Evolutionary conservation across 2,797 vertebrate genomes (phyloP), one percentile per base, ranked within the genome.

Genomic region (Caiman crocodilus): DNA sequence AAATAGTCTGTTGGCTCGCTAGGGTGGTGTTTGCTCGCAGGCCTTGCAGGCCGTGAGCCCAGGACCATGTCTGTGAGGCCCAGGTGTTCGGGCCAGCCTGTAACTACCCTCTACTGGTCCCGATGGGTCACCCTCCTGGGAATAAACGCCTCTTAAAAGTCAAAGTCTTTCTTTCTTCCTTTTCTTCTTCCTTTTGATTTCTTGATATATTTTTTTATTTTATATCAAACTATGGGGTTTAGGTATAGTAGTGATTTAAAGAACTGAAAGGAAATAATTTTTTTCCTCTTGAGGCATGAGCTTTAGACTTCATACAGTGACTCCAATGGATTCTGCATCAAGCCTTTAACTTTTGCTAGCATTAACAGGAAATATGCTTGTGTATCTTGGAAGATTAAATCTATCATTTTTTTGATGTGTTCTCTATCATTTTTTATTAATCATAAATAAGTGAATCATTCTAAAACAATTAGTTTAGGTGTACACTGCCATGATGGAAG

Each of bases 401-500:
- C 60, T 89, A 3, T 90, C 60, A 76, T 86, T 85, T 91, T 92
- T 78, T 80, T 73, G 94, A 94, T 92, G 88, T 91, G 64, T 76
- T 92, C 69, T 95, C 80, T 76, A 73, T 95, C 90, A 89, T 95
- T 83, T 95, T 94, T 96, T 94, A 93, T 94, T 94, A 74, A 88
- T 91, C 69, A 59, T 80, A 94, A 93, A 95, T 93, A 93, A 94
- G 90, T 89, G 88, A 93, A 83, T 85, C 59, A 57, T 77, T 87
- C 91, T 67, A 74, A 78, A 83, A 69, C 82, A 89, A 80, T 69
- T 74, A 82, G 82, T 85, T 95, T 94, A 75, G 30, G 84, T 85
- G 60, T 89, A 50, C 23, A 11, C 92, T 95, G 91, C 73, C 42
- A n/a, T 85, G 87, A 73, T 55, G 25, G 5, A 5, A 0, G 0